Percentiles rank a stretch among this genome's conserved stretches.
Conservation (phyloP, 2,113 vertebrate genomes). For the Cynopterus brachyotis region DNA sequence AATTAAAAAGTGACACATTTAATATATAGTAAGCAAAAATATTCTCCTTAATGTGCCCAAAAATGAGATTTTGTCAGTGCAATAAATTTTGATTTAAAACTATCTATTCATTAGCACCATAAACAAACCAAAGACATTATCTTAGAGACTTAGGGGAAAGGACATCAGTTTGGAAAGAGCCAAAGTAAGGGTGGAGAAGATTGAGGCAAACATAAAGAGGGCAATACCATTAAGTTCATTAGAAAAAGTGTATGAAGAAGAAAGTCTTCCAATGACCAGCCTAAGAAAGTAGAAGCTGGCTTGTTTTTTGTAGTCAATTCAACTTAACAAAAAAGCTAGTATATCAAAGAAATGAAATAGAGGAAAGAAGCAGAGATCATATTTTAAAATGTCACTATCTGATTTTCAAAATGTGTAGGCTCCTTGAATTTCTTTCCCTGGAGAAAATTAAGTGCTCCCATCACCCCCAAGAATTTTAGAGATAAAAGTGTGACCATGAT, state of each 20-base stretch:
- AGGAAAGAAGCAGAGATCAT: constrained; percentile 39
- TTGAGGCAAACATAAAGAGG: not conserved
- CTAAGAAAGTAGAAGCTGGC: not conserved
- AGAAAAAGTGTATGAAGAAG: not conserved
- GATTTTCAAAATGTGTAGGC: constrained; percentile 9
- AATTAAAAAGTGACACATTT: not conserved
- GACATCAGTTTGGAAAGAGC: not conserved
- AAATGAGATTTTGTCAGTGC: not conserved
- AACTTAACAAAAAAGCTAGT: not conserved
- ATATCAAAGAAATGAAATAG: constrained; percentile 31
- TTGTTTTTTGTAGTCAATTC: constrained; percentile 50
- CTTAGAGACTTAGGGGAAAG: not conserved
- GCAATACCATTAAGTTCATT: not conserved
- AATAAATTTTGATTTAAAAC: constrained; percentile 15
- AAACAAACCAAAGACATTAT: not conserved
- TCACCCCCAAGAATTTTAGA: not conserved
- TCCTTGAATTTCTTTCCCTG: constrained; percentile 1
- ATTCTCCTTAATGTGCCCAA: not conserved
- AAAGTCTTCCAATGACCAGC: not conserved
- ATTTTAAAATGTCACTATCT: not conserved
- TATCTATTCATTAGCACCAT: not conserved
- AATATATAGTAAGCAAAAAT: not conserved
- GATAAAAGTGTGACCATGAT: not conserved
- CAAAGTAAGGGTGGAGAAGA: not conserved
- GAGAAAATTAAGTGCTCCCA: not conserved